Evolutionary conservation across 2,888 invertebrate genomes (phyloP), one percentile per base, ranked within the genome.

Genomic region (Euspilapteryx auroguttella): DNA sequence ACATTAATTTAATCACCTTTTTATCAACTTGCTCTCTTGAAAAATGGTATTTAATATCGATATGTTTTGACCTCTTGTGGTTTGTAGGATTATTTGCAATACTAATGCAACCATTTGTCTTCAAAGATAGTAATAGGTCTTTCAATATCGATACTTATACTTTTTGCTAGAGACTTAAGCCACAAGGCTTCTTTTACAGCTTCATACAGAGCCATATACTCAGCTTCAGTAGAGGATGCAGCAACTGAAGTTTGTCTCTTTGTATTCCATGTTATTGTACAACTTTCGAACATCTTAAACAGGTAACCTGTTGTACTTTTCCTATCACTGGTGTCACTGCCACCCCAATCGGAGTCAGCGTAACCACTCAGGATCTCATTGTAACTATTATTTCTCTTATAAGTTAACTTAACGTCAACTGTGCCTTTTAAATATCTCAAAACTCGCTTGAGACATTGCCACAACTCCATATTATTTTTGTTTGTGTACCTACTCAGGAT

Each of bases 71-170:
- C n/a, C n/a, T n/a, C n/a, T n/a, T n/a, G n/a, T n/a, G n/a, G n/a
- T n/a, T n/a, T n/a, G n/a, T n/a, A n/a, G n/a, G n/a, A n/a, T n/a
- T n/a, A n/a, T n/a, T n/a, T n/a, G n/a, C n/a, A 22, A 45, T 46
- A 33, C 35, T 41, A 10, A 50, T 50, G 30, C 45, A 49, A 9
- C 47, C 42, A 32, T 41, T 44, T 52, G 34, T 53, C 49, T 36
- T 53, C 47, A 33, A 32, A 38, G n/a, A 39, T 34, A 10, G 28
- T 15, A 14, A 37, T 41, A 4, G 37, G 36, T 7, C 28, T 21
- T 15, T 8, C 12, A 11, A 41, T 33, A n/a, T 33, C 24, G 14
- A 36, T 10, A 22, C 28, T 35, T 8, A 50, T 41, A 28, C 40
- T 42, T 13, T 3, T 23, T 30, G 35, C 37, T 23, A 44, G 36